Evolutionary conservation across 2,888 invertebrate species (phyloP).

Genomic region (Xestobium rufovillosum): DNA sequence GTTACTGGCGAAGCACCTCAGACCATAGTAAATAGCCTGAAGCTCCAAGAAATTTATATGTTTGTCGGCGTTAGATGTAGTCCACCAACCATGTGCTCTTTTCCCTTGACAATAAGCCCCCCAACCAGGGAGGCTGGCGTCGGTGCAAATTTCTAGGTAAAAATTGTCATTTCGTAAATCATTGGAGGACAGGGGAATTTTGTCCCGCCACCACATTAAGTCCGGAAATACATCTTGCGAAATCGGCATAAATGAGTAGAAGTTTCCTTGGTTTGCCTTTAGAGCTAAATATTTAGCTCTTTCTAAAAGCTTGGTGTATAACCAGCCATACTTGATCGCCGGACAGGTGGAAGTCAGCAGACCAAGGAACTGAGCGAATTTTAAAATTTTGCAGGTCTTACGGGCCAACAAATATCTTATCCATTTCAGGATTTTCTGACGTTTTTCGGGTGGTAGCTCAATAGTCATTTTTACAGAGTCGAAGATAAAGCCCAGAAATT

Average conservation of each 20-base stretch:
- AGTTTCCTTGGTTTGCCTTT: constrained; percentile 11
- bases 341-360: constrained; percentile 24
- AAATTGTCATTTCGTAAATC: constrained; percentile 11
- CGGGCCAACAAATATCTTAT: constrained; percentile 3
- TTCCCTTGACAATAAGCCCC: constrained; percentile 19
- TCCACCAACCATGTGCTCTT: constrained; percentile 20
- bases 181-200: constrained; percentile 12
- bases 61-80: constrained; percentile 9
- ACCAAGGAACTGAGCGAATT: constrained; percentile 21
- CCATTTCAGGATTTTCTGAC: constrained; percentile 2
- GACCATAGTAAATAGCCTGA: constrained; percentile 20
- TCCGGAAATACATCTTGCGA: constrained; percentile 15
- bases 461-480: constrained; percentile 16
- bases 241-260: constrained; percentile 14
- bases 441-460: constrained; percentile 14
- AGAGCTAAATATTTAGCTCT: constrained; percentile 20
- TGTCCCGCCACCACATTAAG: constrained; percentile 23
- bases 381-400: constrained; percentile 19
- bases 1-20: constrained; percentile 23
- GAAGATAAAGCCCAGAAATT: constrained; percentile 21
- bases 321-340: constrained; percentile 24
- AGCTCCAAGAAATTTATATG: constrained; percentile 28
- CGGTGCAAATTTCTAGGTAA: constrained; percentile 21
- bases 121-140: constrained; percentile 24
- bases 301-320: constrained; percentile 19